phyloP scores from a whole-genome alignment of 2,797 vertebrate genomes.

The Siniperca undulata region DNA sequence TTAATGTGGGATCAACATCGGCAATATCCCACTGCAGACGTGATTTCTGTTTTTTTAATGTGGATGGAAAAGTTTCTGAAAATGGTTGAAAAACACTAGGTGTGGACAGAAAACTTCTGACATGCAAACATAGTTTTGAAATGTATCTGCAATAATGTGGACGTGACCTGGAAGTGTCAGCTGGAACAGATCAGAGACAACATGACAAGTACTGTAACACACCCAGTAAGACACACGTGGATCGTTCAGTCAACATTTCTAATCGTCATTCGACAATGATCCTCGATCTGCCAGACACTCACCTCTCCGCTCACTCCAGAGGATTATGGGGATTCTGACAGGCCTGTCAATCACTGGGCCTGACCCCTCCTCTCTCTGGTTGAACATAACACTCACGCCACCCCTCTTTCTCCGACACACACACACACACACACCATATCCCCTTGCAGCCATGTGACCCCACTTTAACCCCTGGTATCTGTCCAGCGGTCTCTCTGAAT shows the following conservation, averaged over 20 bases:
- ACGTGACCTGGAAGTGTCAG: conserved; percentile 35
- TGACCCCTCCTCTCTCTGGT: conserved; percentile 20
- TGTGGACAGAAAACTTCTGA: background rate
- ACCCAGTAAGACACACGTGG: background rate
- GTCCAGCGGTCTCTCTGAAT: conserved; percentile 54
- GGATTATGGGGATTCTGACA: conserved; percentile 51
- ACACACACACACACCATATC: conserved; percentile 10
- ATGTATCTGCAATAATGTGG: background rate
- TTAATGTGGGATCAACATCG: background rate
- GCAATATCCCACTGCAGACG: background rate
- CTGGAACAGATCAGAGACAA: conserved; percentile 17
- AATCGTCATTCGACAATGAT: conserved; percentile 18
- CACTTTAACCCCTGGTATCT: conserved; percentile 67
- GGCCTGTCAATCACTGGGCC: conserved; percentile 53
- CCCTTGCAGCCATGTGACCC: conserved; percentile 61
- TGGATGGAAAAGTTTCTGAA: background rate
- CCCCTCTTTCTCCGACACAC: background rate
- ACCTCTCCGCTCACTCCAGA: conserved; percentile 13
- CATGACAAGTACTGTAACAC: conserved; percentile 11
- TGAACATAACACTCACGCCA: background rate
- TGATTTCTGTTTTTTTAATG: background rate
- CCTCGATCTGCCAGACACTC: conserved; percentile 20
- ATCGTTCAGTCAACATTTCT: conserved; percentile 8
- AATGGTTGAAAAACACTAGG: background rate
- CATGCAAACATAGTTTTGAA: background rate